Evolutionary conservation across 2,888 invertebrate genomes (phyloP).

Genomic region (Lapara coniferarum): DNA sequence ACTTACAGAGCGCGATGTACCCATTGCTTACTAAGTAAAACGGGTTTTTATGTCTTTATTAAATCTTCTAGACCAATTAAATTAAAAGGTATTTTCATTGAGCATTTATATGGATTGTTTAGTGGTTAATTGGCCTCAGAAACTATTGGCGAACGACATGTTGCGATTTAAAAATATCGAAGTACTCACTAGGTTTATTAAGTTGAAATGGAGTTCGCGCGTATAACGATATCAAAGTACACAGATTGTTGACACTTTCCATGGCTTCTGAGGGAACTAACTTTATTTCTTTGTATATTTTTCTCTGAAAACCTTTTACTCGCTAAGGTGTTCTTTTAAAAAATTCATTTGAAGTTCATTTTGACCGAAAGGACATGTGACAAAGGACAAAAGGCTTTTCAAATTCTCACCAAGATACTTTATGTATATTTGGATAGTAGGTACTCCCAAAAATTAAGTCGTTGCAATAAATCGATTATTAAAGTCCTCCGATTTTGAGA

Average conservation of each 20-base stretch:
- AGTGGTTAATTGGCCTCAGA: neutral
- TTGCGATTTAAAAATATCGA: conserved; percentile 5
- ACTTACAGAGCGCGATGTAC: neutral
- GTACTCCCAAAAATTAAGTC: too few relatives aligned
- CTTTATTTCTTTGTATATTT: neutral
- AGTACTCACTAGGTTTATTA: conserved; percentile 33
- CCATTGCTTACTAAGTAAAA: neutral
- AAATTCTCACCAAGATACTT: too few relatives aligned
- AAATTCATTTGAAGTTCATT: too few relatives aligned
- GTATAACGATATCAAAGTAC: conserved; percentile 2
- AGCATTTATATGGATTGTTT: neutral
- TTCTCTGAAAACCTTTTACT: too few relatives aligned
- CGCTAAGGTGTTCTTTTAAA: too few relatives aligned
- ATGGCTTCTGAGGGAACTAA: conserved; percentile 27
- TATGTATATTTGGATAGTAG: too few relatives aligned
- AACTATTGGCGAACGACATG: neutral
- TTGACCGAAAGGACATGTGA: too few relatives aligned
- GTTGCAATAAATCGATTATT: too few relatives aligned
- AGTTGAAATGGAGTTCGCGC: conserved; percentile 31
- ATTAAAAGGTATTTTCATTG: conserved; percentile 3
- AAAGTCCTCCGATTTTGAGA: too few relatives aligned
- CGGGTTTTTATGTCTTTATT: neutral
- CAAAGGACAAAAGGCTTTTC: too few relatives aligned
- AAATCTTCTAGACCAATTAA: conserved; percentile 3
- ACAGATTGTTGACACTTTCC: neutral